Base-by-base conservation (phyloP, 2,797 vertebrate species). In the Momotus momota region DNA sequence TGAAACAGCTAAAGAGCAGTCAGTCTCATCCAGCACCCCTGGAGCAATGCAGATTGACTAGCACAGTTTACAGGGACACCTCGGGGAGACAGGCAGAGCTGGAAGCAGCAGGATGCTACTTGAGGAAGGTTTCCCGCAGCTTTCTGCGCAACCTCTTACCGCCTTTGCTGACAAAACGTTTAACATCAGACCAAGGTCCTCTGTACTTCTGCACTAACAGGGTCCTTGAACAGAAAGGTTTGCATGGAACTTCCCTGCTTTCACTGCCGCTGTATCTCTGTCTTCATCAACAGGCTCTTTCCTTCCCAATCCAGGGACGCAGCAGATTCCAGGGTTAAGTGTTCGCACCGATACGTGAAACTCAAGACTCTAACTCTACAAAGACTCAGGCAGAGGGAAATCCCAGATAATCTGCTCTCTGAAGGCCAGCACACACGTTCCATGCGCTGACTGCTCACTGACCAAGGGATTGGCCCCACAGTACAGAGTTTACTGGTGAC, bases 301-400 rank as follows among this genome's bases (percentile, higher is more conserved):
- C 45, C 23, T 43, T 48, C 71, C 38, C 40, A 58, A 52, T 6
- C 10, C 67, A 69, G n/a, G 48, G 45, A 69, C 19, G 31, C 20
- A 79, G 65, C 22, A 6, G 0, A 82, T 60, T 45, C 74, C 31
- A 81, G 46, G 69, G 69, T 66, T 29, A 81, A 61, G 38, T 2
- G 0, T 61, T 80, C 1, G 0, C 31, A 33, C 29, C 1, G 16
- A 73, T 13, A 38, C 0, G 2, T 1, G 1, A 57, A 81, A 85
- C 27, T 69, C 40, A 17, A 87, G 21, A 75, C 41, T 51, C 29
- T 72, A 35, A 23, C 31, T 62, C 11, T 35, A 9, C 6, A 35
- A 79, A 72, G 72, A 62, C 33, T 82, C n/a, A 16, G 27, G 61
- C 29, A 93, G 55, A 89, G 23, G 12, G 13, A 89, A 92, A 87